phyloP scores from a whole-genome alignment of 2,797 vertebrate species.

The Spondyliosoma cantharus region DNA sequence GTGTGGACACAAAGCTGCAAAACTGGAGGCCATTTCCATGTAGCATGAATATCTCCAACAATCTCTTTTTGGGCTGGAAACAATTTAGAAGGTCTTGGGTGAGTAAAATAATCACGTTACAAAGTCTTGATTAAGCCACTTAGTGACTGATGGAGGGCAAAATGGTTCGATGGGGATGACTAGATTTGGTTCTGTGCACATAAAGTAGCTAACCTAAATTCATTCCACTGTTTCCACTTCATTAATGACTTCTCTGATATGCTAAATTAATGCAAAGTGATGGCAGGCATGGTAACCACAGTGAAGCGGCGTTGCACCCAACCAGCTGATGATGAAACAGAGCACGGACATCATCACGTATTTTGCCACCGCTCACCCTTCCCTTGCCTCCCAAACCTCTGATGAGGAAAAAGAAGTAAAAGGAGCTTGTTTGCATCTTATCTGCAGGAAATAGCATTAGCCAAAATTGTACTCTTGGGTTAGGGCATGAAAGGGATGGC shows the following conservation, averaged over 20 bases:
- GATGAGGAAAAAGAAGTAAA: constrained; percentile 71
- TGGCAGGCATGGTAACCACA: background rate
- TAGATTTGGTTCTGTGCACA: constrained; percentile 33
- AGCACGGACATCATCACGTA: constrained; percentile 27
- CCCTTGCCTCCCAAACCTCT: constrained; percentile 60
- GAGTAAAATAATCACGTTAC: constrained; percentile 80
- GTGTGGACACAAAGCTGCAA: constrained; percentile 12
- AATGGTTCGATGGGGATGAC: constrained; percentile 59
- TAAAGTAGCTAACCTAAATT: constrained; percentile 34
- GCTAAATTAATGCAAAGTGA: constrained; percentile 15
- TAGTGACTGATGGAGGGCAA: constrained; percentile 67
- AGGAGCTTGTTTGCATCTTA: constrained; percentile 82
- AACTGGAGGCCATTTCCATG: constrained; percentile 53
- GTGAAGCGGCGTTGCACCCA: constrained; percentile 8
- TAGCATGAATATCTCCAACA: constrained; percentile 74
- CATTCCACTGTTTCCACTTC: constrained; percentile 21
- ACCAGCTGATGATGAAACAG: constrained; percentile 61
- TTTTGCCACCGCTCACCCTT: constrained; percentile 32
- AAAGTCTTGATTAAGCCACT: constrained; percentile 79
- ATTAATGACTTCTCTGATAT: constrained; percentile 19
- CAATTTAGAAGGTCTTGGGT: constrained; percentile 83
- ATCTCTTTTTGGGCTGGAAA: constrained; percentile 82
- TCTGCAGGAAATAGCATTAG: constrained; percentile 86
- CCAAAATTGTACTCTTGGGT: constrained; percentile 84
- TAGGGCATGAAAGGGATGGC: constrained; percentile 83